phyloP scores from a whole-genome alignment of 1,140 invertebrate genomes.

The Drosophila ogumai region DNA sequence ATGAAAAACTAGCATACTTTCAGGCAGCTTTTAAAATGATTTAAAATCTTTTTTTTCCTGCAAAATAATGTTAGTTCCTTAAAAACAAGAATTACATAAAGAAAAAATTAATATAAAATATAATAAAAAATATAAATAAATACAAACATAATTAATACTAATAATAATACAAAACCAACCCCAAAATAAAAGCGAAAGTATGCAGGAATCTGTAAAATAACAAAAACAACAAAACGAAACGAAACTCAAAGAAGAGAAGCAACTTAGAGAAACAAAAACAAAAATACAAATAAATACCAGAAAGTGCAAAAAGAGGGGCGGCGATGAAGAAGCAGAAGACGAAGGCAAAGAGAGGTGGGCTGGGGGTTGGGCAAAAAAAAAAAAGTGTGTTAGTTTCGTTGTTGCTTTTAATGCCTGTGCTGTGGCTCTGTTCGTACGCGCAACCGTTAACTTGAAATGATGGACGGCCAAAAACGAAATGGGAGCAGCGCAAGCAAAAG shows the following conservation, averaged over 20 bases:
- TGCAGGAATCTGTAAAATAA: constrained; percentile 66
- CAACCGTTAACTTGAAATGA: constrained; percentile 74
- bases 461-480: constrained; percentile 56
- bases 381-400: constrained; percentile 71
- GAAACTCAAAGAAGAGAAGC: constrained; percentile 54
- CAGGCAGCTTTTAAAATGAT: too few species aligned
- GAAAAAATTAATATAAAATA: too few species aligned
- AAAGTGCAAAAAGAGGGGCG: constrained; percentile 48
- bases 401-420: constrained; percentile 56
- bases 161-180: constrained; percentile 17
- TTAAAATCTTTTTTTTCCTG: too few species aligned
- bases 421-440: constrained; percentile 47
- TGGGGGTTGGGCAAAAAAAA: constrained; percentile 4
- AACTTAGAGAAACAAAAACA: constrained; percentile 71
- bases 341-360: neutral
- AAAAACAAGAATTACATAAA: neutral
- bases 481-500: constrained; percentile 48
- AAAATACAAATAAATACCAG: constrained; percentile 46
- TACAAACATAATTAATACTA: neutral
- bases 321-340: neutral
- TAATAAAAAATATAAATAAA: neutral
- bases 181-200: constrained; percentile 77
- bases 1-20: too few species aligned
- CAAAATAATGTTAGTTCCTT: too few species aligned
- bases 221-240: constrained; percentile 41